phyloP scores from a whole-genome alignment of 1,140 invertebrate species.

The Eriocheir sinensis region DNA sequence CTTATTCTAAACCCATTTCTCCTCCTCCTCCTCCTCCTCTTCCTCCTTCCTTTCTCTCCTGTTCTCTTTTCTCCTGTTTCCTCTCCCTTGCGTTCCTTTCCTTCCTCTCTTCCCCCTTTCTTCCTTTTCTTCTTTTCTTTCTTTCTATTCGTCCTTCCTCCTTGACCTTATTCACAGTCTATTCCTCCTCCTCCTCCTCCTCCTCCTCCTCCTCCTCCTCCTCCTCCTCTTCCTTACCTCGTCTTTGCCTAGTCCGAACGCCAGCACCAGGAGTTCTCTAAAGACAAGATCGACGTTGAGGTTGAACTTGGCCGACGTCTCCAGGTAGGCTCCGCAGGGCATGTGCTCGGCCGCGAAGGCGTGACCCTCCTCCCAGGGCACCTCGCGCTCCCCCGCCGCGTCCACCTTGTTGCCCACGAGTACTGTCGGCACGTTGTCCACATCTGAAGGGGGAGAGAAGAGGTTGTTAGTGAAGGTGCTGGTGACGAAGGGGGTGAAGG shows the following conservation, averaged over 20 bases:
- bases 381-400: constrained; percentile 74
- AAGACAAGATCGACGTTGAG: constrained; percentile 80
- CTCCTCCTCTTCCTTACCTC: constrained; percentile 23
- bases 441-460: not conserved
- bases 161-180: not conserved
- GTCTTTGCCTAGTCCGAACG: constrained; percentile 68
- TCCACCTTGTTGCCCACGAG: constrained; percentile 76
- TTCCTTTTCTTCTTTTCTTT: not conserved
- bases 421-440: constrained; percentile 62
- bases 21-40: no score
- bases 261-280: constrained; percentile 78
- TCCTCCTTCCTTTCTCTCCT: no score
- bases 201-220: not conserved
- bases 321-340: constrained; percentile 78
- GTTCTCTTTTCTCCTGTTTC: no score
- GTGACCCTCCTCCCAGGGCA: constrained; percentile 78
- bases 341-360: constrained; percentile 69
- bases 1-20: not conserved
- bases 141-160: not conserved
- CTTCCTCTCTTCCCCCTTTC: not conserved
- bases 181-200: not conserved
- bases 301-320: constrained; percentile 81
- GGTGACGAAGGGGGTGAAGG: no score
- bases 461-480: no score
- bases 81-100: no score